A percentile compares a stretch with the other conserved stretches of the same genome.
Conservation (phyloP, 2,888 invertebrate genomes). For the Lasioglossum marginatum region DNA sequence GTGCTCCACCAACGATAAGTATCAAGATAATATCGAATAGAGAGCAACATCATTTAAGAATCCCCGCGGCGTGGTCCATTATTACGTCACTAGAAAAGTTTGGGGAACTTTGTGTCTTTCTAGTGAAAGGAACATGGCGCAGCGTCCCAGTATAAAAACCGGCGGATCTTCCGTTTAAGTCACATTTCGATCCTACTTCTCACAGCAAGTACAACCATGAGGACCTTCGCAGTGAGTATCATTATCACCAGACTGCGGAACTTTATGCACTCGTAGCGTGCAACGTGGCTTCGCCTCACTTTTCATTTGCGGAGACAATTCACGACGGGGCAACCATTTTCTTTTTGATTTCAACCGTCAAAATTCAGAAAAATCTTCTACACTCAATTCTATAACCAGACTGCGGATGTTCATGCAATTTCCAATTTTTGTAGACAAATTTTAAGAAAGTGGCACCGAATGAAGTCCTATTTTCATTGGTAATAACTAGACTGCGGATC, state of each 20-base stretch:
- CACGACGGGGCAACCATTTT: background rate
- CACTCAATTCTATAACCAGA: too few relatives aligned
- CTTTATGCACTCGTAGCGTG: background rate
- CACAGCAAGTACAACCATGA: constrained; percentile 67
- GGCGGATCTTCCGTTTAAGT: constrained; percentile 52
- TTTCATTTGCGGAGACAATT: background rate
- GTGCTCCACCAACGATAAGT: background rate
- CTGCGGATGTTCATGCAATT: too few relatives aligned
- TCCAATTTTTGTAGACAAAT: too few relatives aligned
- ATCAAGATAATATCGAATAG: background rate
- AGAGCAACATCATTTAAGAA: constrained; percentile 12
- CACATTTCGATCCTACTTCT: constrained; percentile 67
- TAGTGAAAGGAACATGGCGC: constrained; percentile 68
- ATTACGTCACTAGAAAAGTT: constrained; percentile 57
- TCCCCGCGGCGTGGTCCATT: constrained; percentile 22
- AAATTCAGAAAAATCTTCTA: background rate
- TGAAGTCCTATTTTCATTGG: too few relatives aligned
- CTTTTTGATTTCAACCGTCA: background rate
- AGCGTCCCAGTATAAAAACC: constrained; percentile 72
- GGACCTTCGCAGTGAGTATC: constrained; percentile 73
- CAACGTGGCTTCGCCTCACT: background rate
- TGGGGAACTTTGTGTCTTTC: constrained; percentile 51
- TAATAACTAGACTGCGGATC: too few relatives aligned
- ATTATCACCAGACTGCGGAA: background rate
- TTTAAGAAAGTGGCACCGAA: too few relatives aligned